phyloP scores from a whole-genome alignment of 2,888 invertebrate species.

The Thera britannica region DNA sequence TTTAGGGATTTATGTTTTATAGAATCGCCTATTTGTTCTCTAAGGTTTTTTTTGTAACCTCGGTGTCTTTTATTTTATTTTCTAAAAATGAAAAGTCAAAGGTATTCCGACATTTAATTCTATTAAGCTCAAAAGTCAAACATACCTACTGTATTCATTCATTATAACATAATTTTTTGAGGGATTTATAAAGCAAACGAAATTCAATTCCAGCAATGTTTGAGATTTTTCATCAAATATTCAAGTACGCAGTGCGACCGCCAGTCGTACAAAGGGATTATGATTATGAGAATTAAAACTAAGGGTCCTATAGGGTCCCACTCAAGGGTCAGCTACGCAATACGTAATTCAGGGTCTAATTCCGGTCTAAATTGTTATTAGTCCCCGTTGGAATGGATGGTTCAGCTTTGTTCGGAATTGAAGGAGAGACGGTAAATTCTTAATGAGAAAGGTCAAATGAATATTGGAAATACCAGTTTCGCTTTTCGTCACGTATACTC shows the following conservation, averaged over 20 bases:
- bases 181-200: neutral
- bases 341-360: constrained; percentile 18
- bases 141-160: too few relatives aligned
- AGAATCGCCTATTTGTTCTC: neutral
- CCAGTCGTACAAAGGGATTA: constrained; percentile 20
- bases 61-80: too few relatives aligned
- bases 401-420: neutral
- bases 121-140: too few relatives aligned
- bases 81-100: too few relatives aligned
- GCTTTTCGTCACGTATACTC: neutral
- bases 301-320: constrained; percentile 15
- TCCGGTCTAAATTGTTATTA: constrained; percentile 31
- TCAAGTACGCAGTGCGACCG: constrained; percentile 5
- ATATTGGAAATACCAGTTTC: neutral
- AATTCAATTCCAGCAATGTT: neutral
- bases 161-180: neutral
- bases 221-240: constrained; percentile 8
- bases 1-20: constrained; percentile 18
- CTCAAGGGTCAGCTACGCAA: constrained; percentile 5
- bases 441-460: neutral
- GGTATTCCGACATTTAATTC: too few relatives aligned
- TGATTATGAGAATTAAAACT: constrained; percentile 30
- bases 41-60: neutral
- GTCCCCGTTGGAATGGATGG: constrained; percentile 7
- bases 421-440: neutral